Percentiles rank a stretch among this genome's conserved stretches.
These are phyloP conservation scores for Neofelis nebulosa DNA, from an alignment of 2,113 vertebrate genomes.

Conservation along the genomic window DNA sequence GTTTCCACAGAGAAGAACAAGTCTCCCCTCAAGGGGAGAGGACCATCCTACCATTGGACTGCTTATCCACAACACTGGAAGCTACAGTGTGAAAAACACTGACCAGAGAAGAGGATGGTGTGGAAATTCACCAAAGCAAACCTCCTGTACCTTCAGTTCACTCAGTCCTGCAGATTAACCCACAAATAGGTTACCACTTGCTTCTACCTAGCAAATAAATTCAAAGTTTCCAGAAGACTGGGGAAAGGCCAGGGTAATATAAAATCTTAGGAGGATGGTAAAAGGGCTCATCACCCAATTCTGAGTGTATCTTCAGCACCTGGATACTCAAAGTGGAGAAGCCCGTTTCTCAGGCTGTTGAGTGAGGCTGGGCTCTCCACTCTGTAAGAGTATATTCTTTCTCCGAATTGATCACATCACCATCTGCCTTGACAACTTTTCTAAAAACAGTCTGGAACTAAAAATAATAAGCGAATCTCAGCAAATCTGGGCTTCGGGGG, in stretches of 20 bases:
- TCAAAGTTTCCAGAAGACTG: background rate
- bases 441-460: constrained; percentile 46
- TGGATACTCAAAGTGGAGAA: background rate
- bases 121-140: background rate
- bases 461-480: constrained; percentile 50
- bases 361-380: background rate
- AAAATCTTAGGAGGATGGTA: background rate
- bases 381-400: background rate
- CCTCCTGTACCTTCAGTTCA: background rate
- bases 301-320: background rate
- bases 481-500: constrained; percentile 2
- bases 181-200: background rate
- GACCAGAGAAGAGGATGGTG: background rate
- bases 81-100: background rate
- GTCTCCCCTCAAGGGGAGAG: background rate
- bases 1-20: background rate
- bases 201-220: background rate
- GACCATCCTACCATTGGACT: background rate
- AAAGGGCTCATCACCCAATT: background rate
- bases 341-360: background rate
- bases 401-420: constrained; percentile 40
- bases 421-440: constrained; percentile 43
- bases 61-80: background rate
- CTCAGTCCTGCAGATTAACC: background rate
- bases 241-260: background rate